Base-by-base conservation (phyloP, 2,797 vertebrate species). In the Sebastes cheni region DNA sequence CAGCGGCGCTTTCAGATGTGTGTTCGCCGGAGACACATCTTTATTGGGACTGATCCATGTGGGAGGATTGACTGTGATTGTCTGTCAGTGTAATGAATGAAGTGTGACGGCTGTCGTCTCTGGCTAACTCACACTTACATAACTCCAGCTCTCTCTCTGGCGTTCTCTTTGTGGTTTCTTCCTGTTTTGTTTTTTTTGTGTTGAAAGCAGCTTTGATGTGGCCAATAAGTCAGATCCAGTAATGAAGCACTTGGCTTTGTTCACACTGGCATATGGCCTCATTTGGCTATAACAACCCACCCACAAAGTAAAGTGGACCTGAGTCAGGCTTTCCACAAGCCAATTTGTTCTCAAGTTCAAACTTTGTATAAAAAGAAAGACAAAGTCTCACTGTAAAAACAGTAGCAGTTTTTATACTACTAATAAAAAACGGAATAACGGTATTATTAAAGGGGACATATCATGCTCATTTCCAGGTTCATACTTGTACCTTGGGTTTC, bases 21-120 rank as follows among this genome's bases (percentile, higher is more conserved):
- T 3, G 12, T 5, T 12, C 36, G 5, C 36, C 6, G 3, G 30
- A 54, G 36, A 62, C 66, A 18, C 8, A 2, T 78, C 50, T 80
- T 69, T 30, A 72, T 62, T 68, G 73, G 62, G 46, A 46, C 7
- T 6, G 52, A 64, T 78, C 66, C 46, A 52, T 39, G 73, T 72
- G 27, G 71, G 71, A 77, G 71, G 62, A 75, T 9, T 65, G 54
- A 79, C 36, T 67, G 58, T 75, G 73, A 80, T 64, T 79, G 55
- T 67, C 36, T 77, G 72, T 82, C 68, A 60, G 39, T 25, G 25
- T 67, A 68, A 74, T 71, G 23, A 84, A 84, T 80, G 75, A 80
- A 71, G 25, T 55, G 32, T 71, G 46, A 81, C 2, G 25, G 11
- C 22, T 30, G 5, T 62, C 69, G 73, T 36, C 55, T 14, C 68